phyloP scores from a whole-genome alignment of 1,140 invertebrate genomes.

The Macrobrachium nipponense region DNA sequence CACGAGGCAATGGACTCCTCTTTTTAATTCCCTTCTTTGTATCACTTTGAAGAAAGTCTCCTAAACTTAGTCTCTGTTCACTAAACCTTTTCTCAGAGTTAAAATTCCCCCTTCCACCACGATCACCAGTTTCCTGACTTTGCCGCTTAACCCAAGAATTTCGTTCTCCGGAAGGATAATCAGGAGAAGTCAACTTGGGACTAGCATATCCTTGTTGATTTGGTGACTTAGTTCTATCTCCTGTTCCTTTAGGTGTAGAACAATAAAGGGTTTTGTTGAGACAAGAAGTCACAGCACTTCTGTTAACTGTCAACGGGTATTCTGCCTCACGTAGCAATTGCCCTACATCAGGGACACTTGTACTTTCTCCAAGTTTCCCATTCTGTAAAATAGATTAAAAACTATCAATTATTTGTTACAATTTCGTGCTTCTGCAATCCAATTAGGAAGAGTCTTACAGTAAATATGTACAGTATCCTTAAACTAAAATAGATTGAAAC shows the following conservation, averaged over 20 bases:
- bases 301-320: neutral
- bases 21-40: constrained; percentile 28
- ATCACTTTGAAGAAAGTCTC: constrained; percentile 36
- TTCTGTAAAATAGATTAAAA: neutral
- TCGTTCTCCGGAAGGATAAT: neutral
- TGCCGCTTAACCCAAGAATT: neutral
- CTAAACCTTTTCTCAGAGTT: constrained; percentile 26
- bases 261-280: no score
- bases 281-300: no score
- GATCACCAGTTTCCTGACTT: constrained; percentile 1
- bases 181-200: neutral
- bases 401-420: neutral
- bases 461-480: no score
- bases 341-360: constrained; percentile 1
- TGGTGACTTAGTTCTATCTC: no score
- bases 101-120: constrained; percentile 18
- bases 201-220: neutral
- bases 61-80: constrained; percentile 43
- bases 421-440: neutral
- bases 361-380: neutral
- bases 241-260: no score
- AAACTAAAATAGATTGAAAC: neutral
- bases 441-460: neutral
- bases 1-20: constrained; percentile 28
- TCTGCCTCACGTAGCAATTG: neutral